phyloP scores from a whole-genome alignment of 53 echinoderm and acorn worm genomes.

The Antedon mediterranea region DNA sequence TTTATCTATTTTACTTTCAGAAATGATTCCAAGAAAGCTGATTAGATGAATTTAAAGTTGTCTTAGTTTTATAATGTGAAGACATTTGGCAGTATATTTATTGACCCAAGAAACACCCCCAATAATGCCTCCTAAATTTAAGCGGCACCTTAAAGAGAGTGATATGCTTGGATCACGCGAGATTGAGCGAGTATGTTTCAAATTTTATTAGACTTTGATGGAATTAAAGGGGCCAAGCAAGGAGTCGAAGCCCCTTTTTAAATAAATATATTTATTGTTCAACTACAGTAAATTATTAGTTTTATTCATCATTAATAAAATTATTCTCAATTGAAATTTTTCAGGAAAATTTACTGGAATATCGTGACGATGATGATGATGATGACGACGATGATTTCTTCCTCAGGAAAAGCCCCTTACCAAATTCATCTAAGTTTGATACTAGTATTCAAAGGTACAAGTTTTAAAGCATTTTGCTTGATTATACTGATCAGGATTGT shows the following conservation, averaged over 20 bases:
- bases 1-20: no score
- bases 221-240: no score
- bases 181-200: conserved; percentile 53
- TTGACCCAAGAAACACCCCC: background rate
- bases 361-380: conserved; percentile 86
- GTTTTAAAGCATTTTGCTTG: no score
- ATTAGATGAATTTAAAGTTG: no score
- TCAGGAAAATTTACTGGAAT: conserved; percentile 78
- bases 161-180: conserved; percentile 25
- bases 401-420: background rate
- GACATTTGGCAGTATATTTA: background rate
- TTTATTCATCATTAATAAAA: no score
- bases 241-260: no score
- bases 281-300: no score
- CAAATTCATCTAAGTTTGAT: conserved; percentile 3
- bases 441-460: conserved; percentile 16
- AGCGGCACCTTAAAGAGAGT: conserved; percentile 19
- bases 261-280: no score
- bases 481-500: no score
- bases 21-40: no score
- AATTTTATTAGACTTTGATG: no score
- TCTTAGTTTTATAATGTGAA: no score
- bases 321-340: background rate
- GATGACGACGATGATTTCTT: conserved; percentile 84
- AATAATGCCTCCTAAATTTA: conserved; percentile 73